Base-by-base conservation (phyloP, 1,140 invertebrate genomes). In the Teleogryllus occipitalis region DNA sequence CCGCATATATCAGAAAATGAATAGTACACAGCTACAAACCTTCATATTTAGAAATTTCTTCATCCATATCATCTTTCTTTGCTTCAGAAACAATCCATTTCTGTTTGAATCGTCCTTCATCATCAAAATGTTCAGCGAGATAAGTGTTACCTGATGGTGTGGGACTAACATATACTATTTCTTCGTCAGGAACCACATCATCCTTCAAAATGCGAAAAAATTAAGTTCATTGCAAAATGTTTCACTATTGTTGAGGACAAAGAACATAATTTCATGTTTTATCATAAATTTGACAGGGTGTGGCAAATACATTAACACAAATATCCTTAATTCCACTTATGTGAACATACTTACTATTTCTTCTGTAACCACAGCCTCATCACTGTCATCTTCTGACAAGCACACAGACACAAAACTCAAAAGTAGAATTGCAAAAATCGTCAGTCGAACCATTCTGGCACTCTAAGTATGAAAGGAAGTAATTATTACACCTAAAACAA, bases 41-140 rank as follows among this genome's bases (percentile, higher is more conserved):
- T 89, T 98, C 96, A 88, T 98, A 99, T 89, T 98, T 98, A 7
- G 96, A 93, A 81, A 99, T 94, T 81, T 93, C 92, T 81, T 97
- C 96, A 83, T 97, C 95, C 14, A 92, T 93, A 80, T 92, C 95
- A 81, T 98, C 96, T 87, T 99, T 99, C 85, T 97, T 98, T 0
- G 97, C 95, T 86, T 96, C 90, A 0, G 97, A 99, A 81, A 91
- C 88, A 0, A 96, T 87, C 98, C 98, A 99, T 81, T 87, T 91
- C 82, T 92, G 93, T 39, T 91, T 90, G 81, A 96, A 96, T 47
- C 88, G 87, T 18, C 91, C 89, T 49, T 87, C 85, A 87, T 96
- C 90, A 86, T 98, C 95, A 87, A 99, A 99, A 85, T 95, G 91
- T 83, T 98, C 97, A 18, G 93, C 90, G 78, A 98, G 90, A 85